Conservation (phyloP, 2,797 vertebrate species). For the Capromys pilorides region DNA sequence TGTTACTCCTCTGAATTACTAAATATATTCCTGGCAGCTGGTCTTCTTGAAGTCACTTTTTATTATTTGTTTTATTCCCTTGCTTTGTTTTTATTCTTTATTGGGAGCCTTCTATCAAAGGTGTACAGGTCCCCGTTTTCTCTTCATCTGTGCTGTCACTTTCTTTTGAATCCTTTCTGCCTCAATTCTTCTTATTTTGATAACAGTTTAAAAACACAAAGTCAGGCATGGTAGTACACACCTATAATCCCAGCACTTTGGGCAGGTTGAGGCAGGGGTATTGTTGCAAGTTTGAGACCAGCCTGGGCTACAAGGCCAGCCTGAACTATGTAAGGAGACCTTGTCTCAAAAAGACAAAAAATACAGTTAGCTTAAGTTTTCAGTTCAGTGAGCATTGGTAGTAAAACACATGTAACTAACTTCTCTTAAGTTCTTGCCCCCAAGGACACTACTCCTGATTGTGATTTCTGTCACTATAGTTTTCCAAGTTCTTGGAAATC, state of each 20-base stretch:
- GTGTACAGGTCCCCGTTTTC: background rate
- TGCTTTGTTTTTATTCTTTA: background rate
- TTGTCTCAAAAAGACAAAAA: too few species aligned
- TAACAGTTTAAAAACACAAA: background rate
- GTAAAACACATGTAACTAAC: background rate
- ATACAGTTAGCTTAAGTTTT: too few species aligned
- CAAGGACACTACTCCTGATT: background rate
- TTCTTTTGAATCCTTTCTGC: background rate
- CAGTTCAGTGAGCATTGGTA: background rate
- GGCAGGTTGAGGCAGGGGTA: too few species aligned
- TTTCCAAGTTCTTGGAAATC: background rate
- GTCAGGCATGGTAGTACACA: too few species aligned
- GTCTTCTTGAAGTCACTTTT: slow-evolving; percentile 22
- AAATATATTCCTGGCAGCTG: background rate
- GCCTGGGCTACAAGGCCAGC: too few species aligned
- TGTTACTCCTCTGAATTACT: background rate
- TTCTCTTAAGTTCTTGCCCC: background rate
- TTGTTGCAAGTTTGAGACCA: too few species aligned
- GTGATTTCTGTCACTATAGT: background rate
- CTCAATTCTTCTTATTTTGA: slow-evolving; percentile 15
- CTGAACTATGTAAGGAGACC: too few species aligned
- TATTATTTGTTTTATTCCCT: slow-evolving; percentile 17
- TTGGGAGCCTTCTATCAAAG: background rate
- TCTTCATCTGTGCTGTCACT: background rate
- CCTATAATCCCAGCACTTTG: too few species aligned